A percentile compares a stretch with the other conserved stretches of the same genome.
Conservation (phyloP, 92 coral and sea anemone genomes). For the Anthopleura xanthogrammica region DNA sequence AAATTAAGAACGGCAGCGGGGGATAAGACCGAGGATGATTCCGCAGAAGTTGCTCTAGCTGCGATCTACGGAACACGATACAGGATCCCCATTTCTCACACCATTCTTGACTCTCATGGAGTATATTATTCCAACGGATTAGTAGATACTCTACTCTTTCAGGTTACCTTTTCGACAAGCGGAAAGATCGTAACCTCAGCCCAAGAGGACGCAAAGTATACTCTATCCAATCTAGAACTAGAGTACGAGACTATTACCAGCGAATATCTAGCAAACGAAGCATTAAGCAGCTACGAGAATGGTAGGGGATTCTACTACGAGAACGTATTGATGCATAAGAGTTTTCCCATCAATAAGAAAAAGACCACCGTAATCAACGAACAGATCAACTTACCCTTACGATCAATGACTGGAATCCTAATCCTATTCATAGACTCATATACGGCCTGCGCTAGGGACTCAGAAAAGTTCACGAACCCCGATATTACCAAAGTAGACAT, state of each 20-base stretch:
- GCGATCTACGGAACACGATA: background rate
- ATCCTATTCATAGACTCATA: background rate
- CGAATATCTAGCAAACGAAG: background rate
- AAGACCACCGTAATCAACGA: background rate
- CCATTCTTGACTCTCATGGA: too few relatives aligned
- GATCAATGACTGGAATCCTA: background rate
- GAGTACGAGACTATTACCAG: background rate
- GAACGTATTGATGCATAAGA: background rate
- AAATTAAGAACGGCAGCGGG: slow-evolving; percentile 22
- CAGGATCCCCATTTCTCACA: too few relatives aligned
- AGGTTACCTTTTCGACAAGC: too few relatives aligned
- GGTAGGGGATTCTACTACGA: background rate
- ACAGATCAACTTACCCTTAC: background rate
- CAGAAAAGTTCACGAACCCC: too few relatives aligned
- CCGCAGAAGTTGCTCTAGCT: slow-evolving; percentile 29
- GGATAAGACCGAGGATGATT: background rate
- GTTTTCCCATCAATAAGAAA: background rate
- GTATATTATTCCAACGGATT: too few relatives aligned
- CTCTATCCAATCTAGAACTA: background rate
- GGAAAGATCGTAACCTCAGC: too few relatives aligned
- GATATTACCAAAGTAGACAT: too few relatives aligned
- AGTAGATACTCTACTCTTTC: too few relatives aligned
- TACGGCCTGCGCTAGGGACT: background rate
- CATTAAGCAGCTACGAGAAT: too few relatives aligned
- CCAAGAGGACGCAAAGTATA: too few relatives aligned